Evolutionary conservation across 2,888 invertebrate genomes (phyloP), one percentile per base, ranked within the genome.

Genomic region (Drosophila setosimentum): DNA sequence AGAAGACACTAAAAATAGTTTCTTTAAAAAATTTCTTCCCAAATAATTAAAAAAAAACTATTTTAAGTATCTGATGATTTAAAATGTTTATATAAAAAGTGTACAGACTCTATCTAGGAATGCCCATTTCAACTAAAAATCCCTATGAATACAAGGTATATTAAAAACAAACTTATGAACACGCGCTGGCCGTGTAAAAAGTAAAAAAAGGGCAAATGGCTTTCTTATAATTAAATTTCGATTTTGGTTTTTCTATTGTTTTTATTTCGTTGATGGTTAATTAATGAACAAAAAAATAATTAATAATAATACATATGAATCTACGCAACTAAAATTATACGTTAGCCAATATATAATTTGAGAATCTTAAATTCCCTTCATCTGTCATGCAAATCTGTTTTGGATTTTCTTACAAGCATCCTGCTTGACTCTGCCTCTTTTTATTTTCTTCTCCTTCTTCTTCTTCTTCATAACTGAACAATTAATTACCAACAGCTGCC

Each of bases 161-260:
- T 45, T 24, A 59, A 54, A 50, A 80, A 53, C 29, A 27, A 55
- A 48, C 45, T 33, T 29, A 51, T 35, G 27, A 80, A 59, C 37
- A 21, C 33, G 33, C 59, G 35, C 32, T 67, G 57, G 21, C 48
- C 62, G 66, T 83, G 83, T 81, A 81, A 81, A 65, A n/a, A 55
- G 16, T 3, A 13, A 8, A 11, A 16, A 37, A 71, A 77, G 71
- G 71, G 68, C 21, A 87, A 73, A 73, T 87, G 84, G 84, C 87
- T 90, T 90, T 90, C 84, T 90, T 89, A 84, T 89, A 87, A 87
- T 90, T 87, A 86, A 87, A 80, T 67, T 76, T 54, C 45, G 72
- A 45, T 48, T 51, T 57, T 45, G 45, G 8, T 24, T 40, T 40
- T 61, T 57, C 27, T 21, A 3, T 50, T 27, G 11, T 42, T 59